Percentiles rank a stretch among this genome's conserved stretches.
Conservation (phyloP, 2,797 vertebrate species). For the Chromis chromis region DNA sequence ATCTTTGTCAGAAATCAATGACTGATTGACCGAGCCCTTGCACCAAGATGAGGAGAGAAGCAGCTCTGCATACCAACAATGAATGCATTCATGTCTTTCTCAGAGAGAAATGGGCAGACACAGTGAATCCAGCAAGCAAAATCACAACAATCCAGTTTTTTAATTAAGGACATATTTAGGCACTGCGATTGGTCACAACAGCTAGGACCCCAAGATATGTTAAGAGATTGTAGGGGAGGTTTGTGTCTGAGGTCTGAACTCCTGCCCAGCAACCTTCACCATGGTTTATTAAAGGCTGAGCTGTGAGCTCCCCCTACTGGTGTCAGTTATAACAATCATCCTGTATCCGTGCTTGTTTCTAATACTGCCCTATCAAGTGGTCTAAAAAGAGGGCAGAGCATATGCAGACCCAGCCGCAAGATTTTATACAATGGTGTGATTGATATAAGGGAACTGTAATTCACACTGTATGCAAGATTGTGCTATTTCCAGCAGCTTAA, state of each 20-base stretch:
- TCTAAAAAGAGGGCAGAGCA: conserved; percentile 2
- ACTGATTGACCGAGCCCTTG: conserved; percentile 51
- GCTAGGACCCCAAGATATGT: conserved; percentile 33
- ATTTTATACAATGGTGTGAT: neutral
- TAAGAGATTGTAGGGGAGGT: conserved; percentile 29
- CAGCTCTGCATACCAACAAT: conserved; percentile 34
- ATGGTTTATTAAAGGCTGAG: conserved; percentile 34
- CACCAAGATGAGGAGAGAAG: conserved; percentile 20
- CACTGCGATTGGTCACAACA: conserved; percentile 27
- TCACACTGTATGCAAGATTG: neutral
- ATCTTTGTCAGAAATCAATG: conserved; percentile 72
- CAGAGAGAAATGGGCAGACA: conserved; percentile 5
- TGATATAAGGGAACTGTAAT: neutral
- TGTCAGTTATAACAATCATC: neutral
- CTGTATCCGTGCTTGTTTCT: neutral
- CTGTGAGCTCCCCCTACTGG: conserved; percentile 93
- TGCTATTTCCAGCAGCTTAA: conserved; percentile 4
- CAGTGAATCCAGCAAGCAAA: neutral
- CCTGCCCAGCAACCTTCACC: conserved; percentile 60
- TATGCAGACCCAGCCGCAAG: neutral
- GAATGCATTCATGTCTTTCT: neutral
- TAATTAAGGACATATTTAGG: conserved; percentile 23
- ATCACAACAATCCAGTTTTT: neutral
- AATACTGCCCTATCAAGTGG: conserved; percentile 14
- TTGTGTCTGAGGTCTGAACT: conserved; percentile 44